Evolutionary conservation across 2,113 vertebrate genomes (phyloP).

Genomic region (Dermatemys mawii): DNA sequence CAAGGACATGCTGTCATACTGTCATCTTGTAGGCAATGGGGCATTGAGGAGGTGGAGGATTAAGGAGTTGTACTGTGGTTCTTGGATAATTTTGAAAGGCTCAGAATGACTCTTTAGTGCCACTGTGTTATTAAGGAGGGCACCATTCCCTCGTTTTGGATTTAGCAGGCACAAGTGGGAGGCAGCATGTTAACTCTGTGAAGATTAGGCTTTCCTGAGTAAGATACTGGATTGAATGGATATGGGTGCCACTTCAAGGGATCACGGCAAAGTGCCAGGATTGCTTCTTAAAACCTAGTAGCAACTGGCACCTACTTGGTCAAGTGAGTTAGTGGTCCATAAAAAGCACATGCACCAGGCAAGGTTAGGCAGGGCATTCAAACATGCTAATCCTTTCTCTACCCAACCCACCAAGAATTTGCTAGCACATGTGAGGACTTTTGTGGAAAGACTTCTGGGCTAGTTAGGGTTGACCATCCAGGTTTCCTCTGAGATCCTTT

Average conservation of each 20-base stretch:
- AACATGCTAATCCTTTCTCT: neutral
- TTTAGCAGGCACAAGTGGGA: neutral
- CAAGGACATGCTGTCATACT: rapidly evolving
- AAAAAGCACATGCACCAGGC: neutral
- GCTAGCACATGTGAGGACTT: neutral
- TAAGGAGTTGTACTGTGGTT: rapidly evolving
- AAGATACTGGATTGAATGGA: neutral
- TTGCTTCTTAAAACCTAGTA: rapidly evolving
- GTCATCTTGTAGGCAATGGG: rapidly evolving
- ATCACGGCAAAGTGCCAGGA: rapidly evolving
- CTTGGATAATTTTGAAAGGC: neutral
- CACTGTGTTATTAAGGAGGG: neutral
- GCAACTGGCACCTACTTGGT: neutral
- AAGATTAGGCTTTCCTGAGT: neutral
- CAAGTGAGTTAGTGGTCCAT: neutral
- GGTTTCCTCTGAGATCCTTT: neutral
- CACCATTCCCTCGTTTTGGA: neutral
- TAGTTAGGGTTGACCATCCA: neutral
- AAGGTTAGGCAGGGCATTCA: neutral
- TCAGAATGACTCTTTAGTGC: neutral
- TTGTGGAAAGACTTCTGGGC: neutral
- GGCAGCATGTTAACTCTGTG: neutral
- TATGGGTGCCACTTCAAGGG: rapidly evolving
- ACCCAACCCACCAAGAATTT: neutral
- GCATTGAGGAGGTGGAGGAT: neutral